Base-by-base conservation (phyloP, 2,113 vertebrate species). In the Phylloscopus whistleri region DNA sequence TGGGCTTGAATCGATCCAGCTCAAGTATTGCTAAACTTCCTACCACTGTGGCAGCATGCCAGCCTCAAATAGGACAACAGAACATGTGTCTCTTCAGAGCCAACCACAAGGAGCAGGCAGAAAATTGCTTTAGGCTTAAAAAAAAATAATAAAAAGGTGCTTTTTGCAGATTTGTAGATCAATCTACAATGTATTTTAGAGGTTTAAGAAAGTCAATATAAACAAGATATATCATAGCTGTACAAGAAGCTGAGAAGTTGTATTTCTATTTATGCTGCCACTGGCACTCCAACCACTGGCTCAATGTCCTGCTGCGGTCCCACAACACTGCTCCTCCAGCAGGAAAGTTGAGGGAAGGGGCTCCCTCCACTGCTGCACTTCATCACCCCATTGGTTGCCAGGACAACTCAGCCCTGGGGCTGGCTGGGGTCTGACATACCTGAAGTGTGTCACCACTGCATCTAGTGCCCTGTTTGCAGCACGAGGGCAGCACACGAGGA, bases 191-290 rank as follows among this genome's bases (percentile, higher is more conserved):
- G 83, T 95, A 93, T 97, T 97, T 95, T 84, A 93, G 94, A 95
- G 94, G 95, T 94, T 95, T 94, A 95, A 94, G 77, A 89, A 96
- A 96, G 96, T 94, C 96, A 93, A 97, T 95, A 96, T 94, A 96
- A 96, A 93, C 94, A 94, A 96, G 93, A 97, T 96, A 80, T 56
- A 96, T 96, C 91, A 92, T 63, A 90, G 93, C 86, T 78, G 76
- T 83, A 78, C 76, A 87, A 96, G 80, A 89, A 80, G 48, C 44
- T 0, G 2, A 92, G 86, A 90, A 93, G 91, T 39, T 53, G 51
- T 77, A 78, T 93, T 96, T 92, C 80, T 94, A 37, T 89, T 93
- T 89, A 74, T 60, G 76, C 56, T 67, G 69, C 70, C 64, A 26
- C 66, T 22, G 79, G 78, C 64, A 39, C 60, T 81, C 39, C 14